phyloP scores from a whole-genome alignment of 2,888 invertebrate species.

The Amorpha juglandis region DNA sequence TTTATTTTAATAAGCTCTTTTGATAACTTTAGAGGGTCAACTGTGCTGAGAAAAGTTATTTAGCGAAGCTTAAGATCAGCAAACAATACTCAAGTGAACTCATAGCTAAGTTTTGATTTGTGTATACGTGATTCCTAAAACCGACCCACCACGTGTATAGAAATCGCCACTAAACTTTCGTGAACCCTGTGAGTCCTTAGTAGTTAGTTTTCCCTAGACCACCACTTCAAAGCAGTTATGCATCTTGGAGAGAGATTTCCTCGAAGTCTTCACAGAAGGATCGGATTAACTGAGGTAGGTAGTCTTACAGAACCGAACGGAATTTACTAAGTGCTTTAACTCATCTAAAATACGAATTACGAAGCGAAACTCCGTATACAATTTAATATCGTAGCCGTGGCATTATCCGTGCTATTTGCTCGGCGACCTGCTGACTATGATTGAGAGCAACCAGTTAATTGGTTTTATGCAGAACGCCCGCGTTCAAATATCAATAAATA shows the following conservation, averaged over 20 bases:
- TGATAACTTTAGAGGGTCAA: no score
- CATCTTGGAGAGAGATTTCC: background rate
- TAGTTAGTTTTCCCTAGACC: no score
- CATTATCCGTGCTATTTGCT: constrained; percentile 25
- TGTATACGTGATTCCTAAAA: no score
- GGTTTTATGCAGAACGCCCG: constrained; percentile 30
- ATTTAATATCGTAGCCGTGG: constrained; percentile 22
- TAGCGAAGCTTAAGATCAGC: no score
- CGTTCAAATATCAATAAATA: constrained; percentile 29
- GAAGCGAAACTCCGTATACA: background rate
- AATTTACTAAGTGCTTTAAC: background rate
- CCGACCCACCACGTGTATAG: no score
- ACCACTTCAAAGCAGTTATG: no score
- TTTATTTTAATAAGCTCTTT: no score
- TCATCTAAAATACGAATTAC: background rate
- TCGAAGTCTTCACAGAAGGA: background rate
- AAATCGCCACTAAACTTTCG: no score
- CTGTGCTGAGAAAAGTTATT: no score
- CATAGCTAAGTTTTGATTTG: no score
- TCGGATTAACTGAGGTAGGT: background rate
- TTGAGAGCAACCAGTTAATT: constrained; percentile 29
- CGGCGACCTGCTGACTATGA: constrained; percentile 28
- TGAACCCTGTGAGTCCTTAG: no score
- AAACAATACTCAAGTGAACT: no score
- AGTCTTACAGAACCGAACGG: background rate